Percentiles rank a stretch among this genome's conserved stretches.
phyloP scores from a whole-genome alignment of 2,797 vertebrate genomes.

The Balearica regulorum region DNA sequence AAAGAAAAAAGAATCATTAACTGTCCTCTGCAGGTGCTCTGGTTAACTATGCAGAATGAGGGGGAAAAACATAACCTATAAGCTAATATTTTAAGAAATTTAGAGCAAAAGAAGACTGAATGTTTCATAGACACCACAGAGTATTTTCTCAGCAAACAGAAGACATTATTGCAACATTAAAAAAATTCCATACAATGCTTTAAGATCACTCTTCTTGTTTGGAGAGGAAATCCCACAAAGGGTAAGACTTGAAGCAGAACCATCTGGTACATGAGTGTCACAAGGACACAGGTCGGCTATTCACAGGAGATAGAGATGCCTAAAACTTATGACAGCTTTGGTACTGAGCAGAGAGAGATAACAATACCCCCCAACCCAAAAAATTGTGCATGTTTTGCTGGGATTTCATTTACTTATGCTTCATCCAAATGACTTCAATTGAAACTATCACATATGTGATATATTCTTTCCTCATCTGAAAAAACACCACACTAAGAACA shows the following conservation, averaged over 20 bases:
- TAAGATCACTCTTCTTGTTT: not conserved
- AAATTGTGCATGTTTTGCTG: not conserved
- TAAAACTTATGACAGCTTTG: not conserved
- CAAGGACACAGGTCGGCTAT: not conserved
- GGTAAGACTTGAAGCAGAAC: not conserved
- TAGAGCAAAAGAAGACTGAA: not conserved
- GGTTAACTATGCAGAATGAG: constrained; percentile 41
- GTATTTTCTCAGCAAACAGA: constrained; percentile 22
- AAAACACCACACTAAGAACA: not conserved
- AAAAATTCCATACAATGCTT: not conserved
- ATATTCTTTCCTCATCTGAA: not conserved
- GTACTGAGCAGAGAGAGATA: not conserved
- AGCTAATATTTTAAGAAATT: constrained; percentile 30
- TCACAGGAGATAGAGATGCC: not conserved
- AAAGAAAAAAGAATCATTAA: constrained; percentile 28
- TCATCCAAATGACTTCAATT: not conserved
- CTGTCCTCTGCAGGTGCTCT: constrained; percentile 43
- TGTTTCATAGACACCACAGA: constrained; percentile 11
- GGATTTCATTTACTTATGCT: not conserved
- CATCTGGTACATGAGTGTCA: not conserved
- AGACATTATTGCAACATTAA: not conserved
- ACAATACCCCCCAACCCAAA: not conserved
- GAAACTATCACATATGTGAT: not conserved
- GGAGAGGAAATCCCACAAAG: not conserved
- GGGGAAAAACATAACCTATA: not conserved